Evolutionary conservation across 2,888 invertebrate genomes (phyloP), one percentile per base, ranked within the genome.

Genomic region (Eupelmus urozonus): DNA sequence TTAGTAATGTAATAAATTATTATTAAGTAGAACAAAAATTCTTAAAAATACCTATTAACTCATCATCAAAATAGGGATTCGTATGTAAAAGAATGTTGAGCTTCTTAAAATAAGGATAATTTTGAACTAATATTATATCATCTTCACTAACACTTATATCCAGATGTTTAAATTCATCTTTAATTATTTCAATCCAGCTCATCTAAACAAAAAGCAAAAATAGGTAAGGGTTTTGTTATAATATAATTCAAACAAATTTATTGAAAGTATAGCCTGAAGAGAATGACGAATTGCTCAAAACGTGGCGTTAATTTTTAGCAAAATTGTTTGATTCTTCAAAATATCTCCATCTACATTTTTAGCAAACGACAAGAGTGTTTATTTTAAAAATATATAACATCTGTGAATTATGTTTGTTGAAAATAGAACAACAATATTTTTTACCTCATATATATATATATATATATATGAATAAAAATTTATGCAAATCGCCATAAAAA

Each of bases 161-260:
- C 9, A 74, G 1, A 7, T 20, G 18, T 23, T 59, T n/a, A 29
- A 74, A 74, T 59, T 66, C 23, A 25, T 29, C 20, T 66, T 49
- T 59, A 0, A 74, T 7, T 9, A 74, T 23, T 20, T 66, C 23
- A 1, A 11, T 1, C 74, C 74, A 74, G 45, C 66, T 29, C 2
- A 74, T 45, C 74, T 74, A 13, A 42, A 23, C 3, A 49, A 65
- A n/a, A 65, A 53, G 16, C 40, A 34, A 62, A 40, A 62, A 59
- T 34, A 7, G 7, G 53, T 20, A 18, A 53, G 5, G 53, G 5
- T 2, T 16, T 57, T 62, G 9, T 62, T 40, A 18, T 59, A n/a
- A n/a, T n/a, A n/a, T n/a, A n/a, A n/a, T n/a, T n/a, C n/a, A n/a
- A n/a, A n/a, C n/a, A n/a, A n/a, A n/a, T n/a, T n/a, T n/a, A n/a